phyloP scores from a whole-genome alignment of 2,113 vertebrate genomes.

The Narcine bancroftii region DNA sequence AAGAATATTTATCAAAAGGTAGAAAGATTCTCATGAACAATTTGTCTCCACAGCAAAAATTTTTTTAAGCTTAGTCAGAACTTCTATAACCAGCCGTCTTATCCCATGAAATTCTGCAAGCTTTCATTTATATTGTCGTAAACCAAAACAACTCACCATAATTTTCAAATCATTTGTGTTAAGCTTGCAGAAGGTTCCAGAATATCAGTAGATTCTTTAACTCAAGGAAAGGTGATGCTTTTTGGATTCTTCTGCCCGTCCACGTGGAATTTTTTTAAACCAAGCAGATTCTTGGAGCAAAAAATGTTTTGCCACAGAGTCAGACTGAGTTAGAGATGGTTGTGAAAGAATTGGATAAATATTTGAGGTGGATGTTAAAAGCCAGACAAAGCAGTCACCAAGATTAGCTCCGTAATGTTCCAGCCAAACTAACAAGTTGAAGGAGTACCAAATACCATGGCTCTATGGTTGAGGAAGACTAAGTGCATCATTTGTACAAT shows the following conservation, averaged over 20 bases:
- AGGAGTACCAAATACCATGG: too few species aligned
- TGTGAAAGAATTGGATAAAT: constrained; percentile 10
- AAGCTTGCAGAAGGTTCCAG: background rate
- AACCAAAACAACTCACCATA: background rate
- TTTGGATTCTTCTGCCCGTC: background rate
- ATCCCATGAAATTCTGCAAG: background rate
- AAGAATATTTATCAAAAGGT: background rate
- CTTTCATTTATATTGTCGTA: background rate
- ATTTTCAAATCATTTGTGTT: background rate
- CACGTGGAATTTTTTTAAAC: background rate
- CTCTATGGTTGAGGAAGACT: background rate
- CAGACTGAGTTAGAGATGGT: background rate
- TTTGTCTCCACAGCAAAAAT: background rate
- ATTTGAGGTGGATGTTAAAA: background rate
- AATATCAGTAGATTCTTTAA: background rate
- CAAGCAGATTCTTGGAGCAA: background rate
- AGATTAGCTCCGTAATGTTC: background rate
- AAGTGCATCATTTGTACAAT: background rate
- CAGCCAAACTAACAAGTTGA: too few species aligned
- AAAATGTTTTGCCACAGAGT: background rate
- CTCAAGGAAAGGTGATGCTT: background rate
- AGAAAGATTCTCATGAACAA: background rate
- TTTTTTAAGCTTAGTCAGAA: background rate
- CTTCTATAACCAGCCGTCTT: background rate
- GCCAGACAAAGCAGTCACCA: background rate